These are phyloP conservation scores for Panzeria rudis DNA, from an alignment of 2,888 invertebrate genomes.

Conservation along the genomic window DNA sequence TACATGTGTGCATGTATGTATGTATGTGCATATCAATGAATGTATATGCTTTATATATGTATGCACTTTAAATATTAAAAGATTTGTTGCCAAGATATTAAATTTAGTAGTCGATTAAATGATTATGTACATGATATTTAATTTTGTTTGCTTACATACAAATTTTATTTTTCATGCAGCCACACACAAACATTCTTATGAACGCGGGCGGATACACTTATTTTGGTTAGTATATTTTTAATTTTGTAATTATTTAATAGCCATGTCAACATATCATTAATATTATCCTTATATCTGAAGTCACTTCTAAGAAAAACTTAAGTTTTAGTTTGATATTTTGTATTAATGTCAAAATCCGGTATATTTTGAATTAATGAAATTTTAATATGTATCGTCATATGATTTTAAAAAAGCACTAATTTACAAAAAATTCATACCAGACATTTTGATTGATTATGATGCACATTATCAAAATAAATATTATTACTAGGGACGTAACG, in stretches of 20 bases:
- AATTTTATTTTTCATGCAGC: conserved; percentile 43
- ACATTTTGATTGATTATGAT: no score
- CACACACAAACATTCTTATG: neutral
- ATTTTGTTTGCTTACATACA: conserved; percentile 19
- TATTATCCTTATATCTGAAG: conserved; percentile 20
- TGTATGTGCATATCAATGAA: no score
- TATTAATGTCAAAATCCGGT: neutral
- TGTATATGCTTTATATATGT: neutral
- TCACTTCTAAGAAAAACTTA: neutral
- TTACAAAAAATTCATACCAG: no score
- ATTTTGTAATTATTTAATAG: conserved; percentile 29
- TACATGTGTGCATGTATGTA: no score
- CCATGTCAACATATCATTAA: conserved; percentile 33
- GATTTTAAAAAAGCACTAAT: no score
- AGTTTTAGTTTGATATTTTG: neutral
- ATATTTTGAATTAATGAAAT: neutral
- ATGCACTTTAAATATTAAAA: conserved; percentile 9
- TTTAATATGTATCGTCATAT: no score
- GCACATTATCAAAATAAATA: no score
- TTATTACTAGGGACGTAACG: no score
- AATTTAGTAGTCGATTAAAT: conserved; percentile 62
- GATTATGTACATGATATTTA: conserved; percentile 38
- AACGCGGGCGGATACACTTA: neutral
- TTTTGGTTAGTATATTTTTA: neutral
- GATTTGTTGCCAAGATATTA: conserved; percentile 43